These are phyloP conservation scores for Vollenhovia emeryi DNA, from an alignment of 1,140 invertebrate genomes.

Conservation along the genomic window DNA sequence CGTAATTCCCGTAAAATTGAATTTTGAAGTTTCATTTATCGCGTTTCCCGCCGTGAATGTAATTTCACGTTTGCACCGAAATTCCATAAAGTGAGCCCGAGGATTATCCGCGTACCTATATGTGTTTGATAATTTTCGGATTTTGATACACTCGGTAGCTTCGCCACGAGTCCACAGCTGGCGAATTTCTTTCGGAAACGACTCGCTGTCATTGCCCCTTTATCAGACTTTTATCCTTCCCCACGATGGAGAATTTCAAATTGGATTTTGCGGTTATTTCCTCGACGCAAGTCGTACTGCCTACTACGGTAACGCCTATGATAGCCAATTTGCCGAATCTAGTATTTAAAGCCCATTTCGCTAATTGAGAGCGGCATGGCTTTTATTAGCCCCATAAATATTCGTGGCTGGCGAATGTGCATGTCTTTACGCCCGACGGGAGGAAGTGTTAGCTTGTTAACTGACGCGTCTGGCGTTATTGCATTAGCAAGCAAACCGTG, in stretches of 20 bases:
- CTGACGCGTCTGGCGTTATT: conserved; percentile 47
- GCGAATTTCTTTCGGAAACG: not conserved
- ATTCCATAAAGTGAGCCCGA: conserved; percentile 4
- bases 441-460: conserved; percentile 53
- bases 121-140: not conserved
- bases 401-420: conserved; percentile 4
- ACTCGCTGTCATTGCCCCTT: not conserved
- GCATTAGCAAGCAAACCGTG: conserved; percentile 47
- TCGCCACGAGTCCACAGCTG: not conserved
- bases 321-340: not conserved
- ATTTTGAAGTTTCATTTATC: conserved; percentile 42
- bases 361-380: conserved; percentile 18
- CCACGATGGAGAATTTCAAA: not conserved
- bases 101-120: not conserved
- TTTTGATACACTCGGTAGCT: not conserved
- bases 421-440: conserved; percentile 17
- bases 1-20: conserved; percentile 36
- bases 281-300: not conserved
- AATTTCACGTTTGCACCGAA: not conserved
- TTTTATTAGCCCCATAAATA: conserved; percentile 50
- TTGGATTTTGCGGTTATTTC: conserved; percentile 2
- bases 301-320: conserved; percentile 16
- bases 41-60: not conserved
- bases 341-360: conserved; percentile 8
- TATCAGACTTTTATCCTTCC: not conserved